These are phyloP conservation scores for Alectura lathami DNA, from an alignment of 2,113 vertebrate genomes.

Conservation along the genomic window DNA sequence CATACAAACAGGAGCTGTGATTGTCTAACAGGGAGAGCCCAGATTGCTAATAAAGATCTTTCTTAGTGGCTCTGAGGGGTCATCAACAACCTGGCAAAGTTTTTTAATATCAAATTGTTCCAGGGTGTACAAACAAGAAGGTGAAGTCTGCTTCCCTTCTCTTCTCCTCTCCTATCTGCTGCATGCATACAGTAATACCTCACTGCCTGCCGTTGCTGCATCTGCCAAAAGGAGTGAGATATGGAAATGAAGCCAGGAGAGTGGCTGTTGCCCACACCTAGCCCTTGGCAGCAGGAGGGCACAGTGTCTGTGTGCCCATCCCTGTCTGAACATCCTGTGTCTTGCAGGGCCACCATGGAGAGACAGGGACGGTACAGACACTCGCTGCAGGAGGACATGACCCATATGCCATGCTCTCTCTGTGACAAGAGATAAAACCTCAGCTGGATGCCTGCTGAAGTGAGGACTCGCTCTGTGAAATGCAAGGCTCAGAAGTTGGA, in stretches of 20 bases:
- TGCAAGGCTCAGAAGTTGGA: background rate
- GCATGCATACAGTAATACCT: background rate
- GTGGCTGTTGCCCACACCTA: background rate
- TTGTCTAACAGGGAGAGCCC: background rate
- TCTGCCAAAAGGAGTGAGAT: background rate
- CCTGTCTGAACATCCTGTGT: background rate
- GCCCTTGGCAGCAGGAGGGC: background rate
- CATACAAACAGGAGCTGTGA: background rate
- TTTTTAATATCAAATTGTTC: background rate
- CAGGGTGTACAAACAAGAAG: background rate
- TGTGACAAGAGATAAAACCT: background rate
- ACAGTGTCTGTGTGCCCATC: background rate
- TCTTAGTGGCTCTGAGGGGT: background rate
- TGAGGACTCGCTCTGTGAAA: background rate
- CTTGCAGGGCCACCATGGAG: accelerated
- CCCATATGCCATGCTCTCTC: background rate
- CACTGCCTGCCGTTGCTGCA: accelerated
- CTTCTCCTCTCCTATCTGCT: background rate
- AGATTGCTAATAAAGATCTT: background rate
- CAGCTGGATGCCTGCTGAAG: background rate
- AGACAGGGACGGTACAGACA: background rate
- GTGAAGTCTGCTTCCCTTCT: background rate
- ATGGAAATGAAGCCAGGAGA: background rate
- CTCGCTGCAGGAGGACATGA: accelerated
- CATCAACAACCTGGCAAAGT: background rate